Evolutionary conservation across 2,797 vertebrate species (phyloP).

Genomic region (Acanthopagrus latus): DNA sequence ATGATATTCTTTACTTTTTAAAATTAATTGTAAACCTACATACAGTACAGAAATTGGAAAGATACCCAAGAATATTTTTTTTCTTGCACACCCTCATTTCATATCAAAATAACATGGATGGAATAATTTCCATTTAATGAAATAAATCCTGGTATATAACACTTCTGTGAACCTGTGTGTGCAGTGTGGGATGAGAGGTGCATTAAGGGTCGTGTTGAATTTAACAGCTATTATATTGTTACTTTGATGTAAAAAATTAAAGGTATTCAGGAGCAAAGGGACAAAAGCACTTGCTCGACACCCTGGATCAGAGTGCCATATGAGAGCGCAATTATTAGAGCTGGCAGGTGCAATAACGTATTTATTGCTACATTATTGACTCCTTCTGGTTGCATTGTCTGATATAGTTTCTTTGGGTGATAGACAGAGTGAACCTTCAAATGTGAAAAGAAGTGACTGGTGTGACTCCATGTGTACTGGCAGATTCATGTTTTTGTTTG

Average conservation of each 20-base stretch:
- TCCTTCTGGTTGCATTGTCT: conserved; percentile 15
- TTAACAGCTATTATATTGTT: conserved; percentile 21
- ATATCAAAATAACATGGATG: conserved; percentile 4
- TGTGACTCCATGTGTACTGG: conserved; percentile 15
- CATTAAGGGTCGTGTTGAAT: conserved; percentile 1
- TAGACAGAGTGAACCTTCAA: conserved; percentile 13
- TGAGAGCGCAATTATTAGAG: conserved; percentile 33
- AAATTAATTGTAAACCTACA: neutral
- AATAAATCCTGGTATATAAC: conserved; percentile 24
- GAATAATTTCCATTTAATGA: conserved; percentile 5
- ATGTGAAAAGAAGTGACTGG: conserved; percentile 13
- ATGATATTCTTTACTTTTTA: neutral
- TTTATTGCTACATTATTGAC: conserved; percentile 46
- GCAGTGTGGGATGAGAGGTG: neutral
- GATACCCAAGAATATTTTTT: neutral
- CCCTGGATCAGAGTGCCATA: conserved; percentile 26
- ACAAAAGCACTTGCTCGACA: conserved; percentile 21
- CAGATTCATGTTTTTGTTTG: conserved; percentile 26
- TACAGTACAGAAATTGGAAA: neutral
- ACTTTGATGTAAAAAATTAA: conserved; percentile 41
- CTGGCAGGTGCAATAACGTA: conserved; percentile 37
- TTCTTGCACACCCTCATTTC: neutral
- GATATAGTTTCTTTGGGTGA: conserved; percentile 4
- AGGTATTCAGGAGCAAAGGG: conserved; percentile 17
- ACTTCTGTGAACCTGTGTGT: neutral